Base-by-base conservation (phyloP, 2,797 vertebrate genomes). In the Myotis findleyi region DNA sequence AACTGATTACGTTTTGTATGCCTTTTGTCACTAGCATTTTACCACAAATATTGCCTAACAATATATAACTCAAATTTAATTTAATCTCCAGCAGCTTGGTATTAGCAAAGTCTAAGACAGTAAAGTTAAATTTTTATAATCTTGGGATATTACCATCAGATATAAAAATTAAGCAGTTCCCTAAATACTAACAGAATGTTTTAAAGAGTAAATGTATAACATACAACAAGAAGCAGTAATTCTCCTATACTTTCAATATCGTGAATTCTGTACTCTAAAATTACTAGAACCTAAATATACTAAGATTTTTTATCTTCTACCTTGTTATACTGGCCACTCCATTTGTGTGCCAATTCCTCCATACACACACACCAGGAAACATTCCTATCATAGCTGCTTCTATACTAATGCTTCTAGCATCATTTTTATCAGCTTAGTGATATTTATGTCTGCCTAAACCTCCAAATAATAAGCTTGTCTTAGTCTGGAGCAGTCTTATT, bases 121-220 rank as follows among this genome's bases (percentile, higher is more conserved):
- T 80, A 44, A 88, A 83, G 36, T 69, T 47, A 77, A 79, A 89
- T 82, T 92, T 92, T n/a, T 80, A 57, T 66, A 81, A 89, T 44
- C 36, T 89, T 71, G 47, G 51, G 16, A 73, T 59, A 75, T 64
- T 82, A 90, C 3, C 30, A 73, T 79, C 47, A 96, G 36, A 76
- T 71, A 69, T 36, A 84, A 94, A 94, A 75, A 93, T 55, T 59
- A 93, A 87, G 76, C 36, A 87, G 41, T 75, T 90, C n/a, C 18
- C 33, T 49, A 96, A 92, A 73, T 33, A 82, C 6, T 69, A 92
- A 76, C 10, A 87, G 17, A 75, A 75, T 21, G 2, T 53, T 82
- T 91, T 38, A 18, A 75, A 94, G 30, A 47, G 10, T 62, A 68
- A 93, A 81, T 27, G 8, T 23, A 91, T 80, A 84, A 57, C 41